Conservation (phyloP, 2,113 vertebrate genomes). For the Oreochromis aureus region DNA sequence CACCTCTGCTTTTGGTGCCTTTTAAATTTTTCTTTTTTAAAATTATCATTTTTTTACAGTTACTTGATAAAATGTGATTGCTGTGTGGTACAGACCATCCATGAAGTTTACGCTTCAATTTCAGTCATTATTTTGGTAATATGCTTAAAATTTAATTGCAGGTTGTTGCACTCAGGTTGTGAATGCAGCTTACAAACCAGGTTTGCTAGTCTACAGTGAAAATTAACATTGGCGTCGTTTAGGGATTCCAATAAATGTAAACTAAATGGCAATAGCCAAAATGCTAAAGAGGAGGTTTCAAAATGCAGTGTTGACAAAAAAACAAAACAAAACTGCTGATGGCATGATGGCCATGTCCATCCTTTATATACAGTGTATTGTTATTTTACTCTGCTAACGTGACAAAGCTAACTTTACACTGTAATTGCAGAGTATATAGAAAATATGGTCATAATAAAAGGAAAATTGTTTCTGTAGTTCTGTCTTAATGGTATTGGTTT, state of each 20-base stretch:
- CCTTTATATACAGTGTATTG: not conserved
- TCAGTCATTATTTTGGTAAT: not conserved
- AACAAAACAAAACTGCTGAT: fast-evolving
- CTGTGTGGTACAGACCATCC: not conserved
- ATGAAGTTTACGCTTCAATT: not conserved
- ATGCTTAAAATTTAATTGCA: not conserved
- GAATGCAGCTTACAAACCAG: not conserved
- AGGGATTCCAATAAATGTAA: not conserved
- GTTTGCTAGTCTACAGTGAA: not conserved
- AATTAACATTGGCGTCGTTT: not conserved
- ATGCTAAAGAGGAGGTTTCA: not conserved
- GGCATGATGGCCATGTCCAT: not conserved
- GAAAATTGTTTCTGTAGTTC: not conserved
- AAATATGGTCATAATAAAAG: not conserved
- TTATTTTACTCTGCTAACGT: not conserved
- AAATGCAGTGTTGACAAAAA: not conserved
- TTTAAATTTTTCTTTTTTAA: not conserved
- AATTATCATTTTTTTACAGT: not conserved
- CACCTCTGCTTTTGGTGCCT: not conserved
- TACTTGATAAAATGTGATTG: not conserved
- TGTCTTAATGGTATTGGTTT: not conserved
- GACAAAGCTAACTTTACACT: not conserved
- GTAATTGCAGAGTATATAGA: not conserved
- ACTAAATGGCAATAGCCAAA: not conserved
- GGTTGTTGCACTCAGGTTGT: not conserved